A percentile compares a stretch with the other conserved stretches of the same genome.
Conservation (phyloP, 1,140 invertebrate species). For the Metaphire vulgaris region DNA sequence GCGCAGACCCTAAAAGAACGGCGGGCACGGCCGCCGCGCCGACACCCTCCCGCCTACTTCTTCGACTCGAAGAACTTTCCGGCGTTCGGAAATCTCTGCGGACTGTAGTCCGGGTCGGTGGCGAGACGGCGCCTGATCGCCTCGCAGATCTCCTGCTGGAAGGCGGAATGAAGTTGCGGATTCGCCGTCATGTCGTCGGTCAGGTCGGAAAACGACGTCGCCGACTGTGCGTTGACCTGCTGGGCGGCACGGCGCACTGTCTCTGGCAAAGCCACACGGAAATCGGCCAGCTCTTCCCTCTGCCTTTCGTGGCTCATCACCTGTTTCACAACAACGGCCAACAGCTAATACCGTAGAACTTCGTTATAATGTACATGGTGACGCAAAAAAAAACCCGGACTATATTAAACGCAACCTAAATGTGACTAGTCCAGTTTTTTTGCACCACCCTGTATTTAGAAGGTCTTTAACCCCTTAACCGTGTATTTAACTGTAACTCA, state of each 20-base stretch:
- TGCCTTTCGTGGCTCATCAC: neutral
- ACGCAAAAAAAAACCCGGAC: too few relatives aligned
- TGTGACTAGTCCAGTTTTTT: too few relatives aligned
- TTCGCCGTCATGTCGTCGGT: neutral
- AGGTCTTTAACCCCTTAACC: too few relatives aligned
- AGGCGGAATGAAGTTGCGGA: neutral
- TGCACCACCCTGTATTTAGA: too few relatives aligned
- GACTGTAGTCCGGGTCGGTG: neutral
- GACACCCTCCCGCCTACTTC: too few relatives aligned
- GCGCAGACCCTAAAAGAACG: too few relatives aligned
- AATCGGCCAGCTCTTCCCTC: neutral
- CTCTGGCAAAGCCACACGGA: neutral
- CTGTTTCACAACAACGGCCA: too few relatives aligned
- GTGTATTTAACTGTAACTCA: too few relatives aligned
- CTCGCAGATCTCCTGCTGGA: neutral
- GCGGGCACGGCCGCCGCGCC: too few relatives aligned
- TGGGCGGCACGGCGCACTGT: neutral
- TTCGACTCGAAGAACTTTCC: neutral
- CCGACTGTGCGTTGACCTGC: neutral
- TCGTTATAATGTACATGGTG: too few relatives aligned
- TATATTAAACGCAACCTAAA: too few relatives aligned
- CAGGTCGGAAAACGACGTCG: neutral
- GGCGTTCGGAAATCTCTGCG: neutral
- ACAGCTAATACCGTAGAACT: too few relatives aligned
- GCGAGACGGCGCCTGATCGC: neutral